Evolutionary conservation across 2,888 invertebrate genomes (phyloP), one percentile per base, ranked within the genome.

Genomic region (Drosophila macrospina): DNA sequence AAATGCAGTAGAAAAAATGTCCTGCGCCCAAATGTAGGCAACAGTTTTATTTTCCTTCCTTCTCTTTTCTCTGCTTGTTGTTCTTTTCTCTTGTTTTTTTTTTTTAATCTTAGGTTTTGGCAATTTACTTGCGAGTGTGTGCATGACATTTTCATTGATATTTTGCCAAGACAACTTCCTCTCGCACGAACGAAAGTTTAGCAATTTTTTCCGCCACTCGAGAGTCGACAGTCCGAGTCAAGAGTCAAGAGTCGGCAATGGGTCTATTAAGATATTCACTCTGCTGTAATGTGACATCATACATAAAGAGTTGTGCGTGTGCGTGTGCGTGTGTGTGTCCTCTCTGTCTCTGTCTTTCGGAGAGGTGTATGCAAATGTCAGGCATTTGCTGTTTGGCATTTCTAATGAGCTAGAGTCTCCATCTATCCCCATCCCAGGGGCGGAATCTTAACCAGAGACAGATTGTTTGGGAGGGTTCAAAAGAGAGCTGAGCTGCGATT

Each of bases 261-360:
- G 47, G 44, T 51, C 88, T 88, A 86, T 88, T 88, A 85, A 88
- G 87, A 85, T 85, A 85, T 85, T 88, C 88, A 88, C 74, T 85
- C 86, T 76, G 70, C 79, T 74, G 88, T 85, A 88, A 85, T 85
- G 88, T 84, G 88, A 83, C 85, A 80, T 80, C 83, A 84, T 86
- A 83, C 74, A 70, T 81, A 86, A 79, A 79, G 81, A 84, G 87
- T 86, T 86, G 63, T 69, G 55, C 51, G 73, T 69, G 59, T 45
- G 57, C 52, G 34, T 37, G 30, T 24, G 28, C 56, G 44, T 50
- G 42, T 28, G 32, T 32, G n/a, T n/a, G n/a, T n/a, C n/a, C n/a
- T n/a, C n/a, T n/a, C n/a, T n/a, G 10, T 54, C 32, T 54, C 32
- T 42, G 42, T 20, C 30, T 52, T 28, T 28, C 55, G 42, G 71